Evolutionary conservation across 1,140 invertebrate species (phyloP).

Genomic region (Stratiolaelaps scimitus): DNA sequence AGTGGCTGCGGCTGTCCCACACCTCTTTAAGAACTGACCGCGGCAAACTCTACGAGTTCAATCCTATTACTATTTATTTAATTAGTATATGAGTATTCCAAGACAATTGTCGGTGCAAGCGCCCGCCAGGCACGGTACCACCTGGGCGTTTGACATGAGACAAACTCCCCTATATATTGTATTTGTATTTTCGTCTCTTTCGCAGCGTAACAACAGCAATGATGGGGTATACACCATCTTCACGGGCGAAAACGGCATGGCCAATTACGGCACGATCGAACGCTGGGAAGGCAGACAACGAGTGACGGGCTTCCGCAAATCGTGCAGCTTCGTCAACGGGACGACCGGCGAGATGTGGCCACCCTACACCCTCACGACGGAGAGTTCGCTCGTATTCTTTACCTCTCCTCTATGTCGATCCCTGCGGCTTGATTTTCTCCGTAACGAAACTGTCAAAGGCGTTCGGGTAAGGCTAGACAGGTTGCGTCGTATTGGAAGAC

Average conservation of each 20-base stretch:
- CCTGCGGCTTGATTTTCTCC: not conserved
- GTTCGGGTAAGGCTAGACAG: not conserved
- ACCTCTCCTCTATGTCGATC: slow-evolving; percentile 34
- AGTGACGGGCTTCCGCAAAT: not conserved
- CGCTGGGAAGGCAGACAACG: slow-evolving; percentile 4
- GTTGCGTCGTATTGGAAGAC: too few species aligned
- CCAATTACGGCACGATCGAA: slow-evolving; percentile 38
- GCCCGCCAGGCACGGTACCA: too few species aligned
- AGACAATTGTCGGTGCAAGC: too few species aligned
- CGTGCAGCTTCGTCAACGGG: not conserved
- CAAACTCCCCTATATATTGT: too few species aligned
- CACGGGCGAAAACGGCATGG: slow-evolving; percentile 36
- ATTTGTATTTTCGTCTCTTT: not conserved
- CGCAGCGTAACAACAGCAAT: slow-evolving; percentile 35
- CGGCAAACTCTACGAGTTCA: too few species aligned
- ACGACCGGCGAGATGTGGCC: slow-evolving; percentile 35
- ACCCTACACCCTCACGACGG: slow-evolving; percentile 32
- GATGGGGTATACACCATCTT: slow-evolving; percentile 39
- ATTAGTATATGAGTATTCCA: too few species aligned
- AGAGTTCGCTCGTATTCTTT: slow-evolving; percentile 31
- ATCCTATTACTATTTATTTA: too few species aligned
- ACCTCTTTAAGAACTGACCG: too few species aligned
- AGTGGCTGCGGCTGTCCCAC: too few species aligned
- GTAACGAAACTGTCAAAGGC: slow-evolving; percentile 13
- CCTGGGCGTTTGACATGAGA: too few species aligned